phyloP scores from a whole-genome alignment of 2,113 vertebrate species.

The Chaetops frenatus region DNA sequence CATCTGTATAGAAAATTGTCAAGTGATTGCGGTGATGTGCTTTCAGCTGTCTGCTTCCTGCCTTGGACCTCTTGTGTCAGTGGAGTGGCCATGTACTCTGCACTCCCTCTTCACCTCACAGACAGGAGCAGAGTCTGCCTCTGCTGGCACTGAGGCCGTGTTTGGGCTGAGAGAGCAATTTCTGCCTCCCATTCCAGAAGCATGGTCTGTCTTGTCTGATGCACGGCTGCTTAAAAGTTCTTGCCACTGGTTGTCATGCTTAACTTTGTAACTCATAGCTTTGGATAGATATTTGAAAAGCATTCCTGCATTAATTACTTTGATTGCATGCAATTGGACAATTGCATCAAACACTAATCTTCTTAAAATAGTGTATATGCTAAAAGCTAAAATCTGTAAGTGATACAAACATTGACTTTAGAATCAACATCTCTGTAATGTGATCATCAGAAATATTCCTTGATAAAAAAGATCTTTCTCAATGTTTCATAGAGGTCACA shows the following conservation, averaged over 20 bases:
- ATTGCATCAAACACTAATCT: background rate
- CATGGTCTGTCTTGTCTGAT: background rate
- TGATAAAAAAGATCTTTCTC: background rate
- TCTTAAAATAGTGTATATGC: background rate
- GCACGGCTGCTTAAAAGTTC: background rate
- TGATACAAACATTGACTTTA: background rate
- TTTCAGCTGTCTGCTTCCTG: background rate
- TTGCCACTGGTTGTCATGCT: background rate
- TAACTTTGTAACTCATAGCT: background rate
- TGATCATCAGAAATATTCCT: background rate
- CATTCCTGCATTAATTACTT: background rate
- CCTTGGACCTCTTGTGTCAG: background rate
- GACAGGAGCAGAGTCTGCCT: background rate
- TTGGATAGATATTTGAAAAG: background rate
- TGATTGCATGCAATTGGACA: background rate
- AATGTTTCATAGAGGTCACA: background rate
- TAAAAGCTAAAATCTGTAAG: background rate
- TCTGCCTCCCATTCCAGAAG: background rate
- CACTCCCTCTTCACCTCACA: background rate
- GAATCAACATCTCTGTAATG: background rate
- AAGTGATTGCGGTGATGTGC: background rate
- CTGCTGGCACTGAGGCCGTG: background rate
- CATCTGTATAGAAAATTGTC: background rate
- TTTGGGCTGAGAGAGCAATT: background rate
- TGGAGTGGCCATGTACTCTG: accelerated